Evolutionary conservation across 2,113 vertebrate species (phyloP).

Genomic region (Vulpes lagopus): DNA sequence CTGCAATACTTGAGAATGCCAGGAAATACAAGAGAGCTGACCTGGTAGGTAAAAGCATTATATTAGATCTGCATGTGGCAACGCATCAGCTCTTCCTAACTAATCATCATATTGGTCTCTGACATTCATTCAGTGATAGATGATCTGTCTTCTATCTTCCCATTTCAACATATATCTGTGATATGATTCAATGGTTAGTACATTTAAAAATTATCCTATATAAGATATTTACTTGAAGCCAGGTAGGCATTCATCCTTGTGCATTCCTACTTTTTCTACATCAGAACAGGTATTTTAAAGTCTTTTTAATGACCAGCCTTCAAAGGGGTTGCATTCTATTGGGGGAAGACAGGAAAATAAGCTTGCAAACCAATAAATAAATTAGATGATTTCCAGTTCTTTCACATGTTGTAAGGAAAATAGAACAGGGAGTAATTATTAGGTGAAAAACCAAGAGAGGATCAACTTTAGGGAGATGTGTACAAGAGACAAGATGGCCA

Average conservation of each 20-base stretch:
- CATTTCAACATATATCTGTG: background rate
- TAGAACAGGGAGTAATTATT: background rate
- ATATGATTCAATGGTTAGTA: background rate
- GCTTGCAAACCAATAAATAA: background rate
- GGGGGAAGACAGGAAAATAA: background rate
- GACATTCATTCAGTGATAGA: background rate
- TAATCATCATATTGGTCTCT: background rate
- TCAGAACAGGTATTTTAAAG: background rate
- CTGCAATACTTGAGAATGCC: background rate
- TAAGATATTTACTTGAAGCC: background rate
- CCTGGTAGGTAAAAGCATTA: background rate
- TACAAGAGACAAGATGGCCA: background rate
- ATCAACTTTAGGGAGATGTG: background rate
- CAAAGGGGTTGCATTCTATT: background rate
- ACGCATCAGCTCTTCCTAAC: background rate
- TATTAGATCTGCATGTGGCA: background rate
- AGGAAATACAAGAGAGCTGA: background rate
- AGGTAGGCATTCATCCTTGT: background rate
- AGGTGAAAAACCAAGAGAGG: background rate
- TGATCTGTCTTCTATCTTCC: conserved; percentile 47
- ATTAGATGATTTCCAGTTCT: background rate
- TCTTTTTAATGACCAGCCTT: background rate
- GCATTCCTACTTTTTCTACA: background rate
- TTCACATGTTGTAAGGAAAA: background rate
- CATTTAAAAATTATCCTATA: background rate